Evolutionary conservation across 2,888 invertebrate genomes (phyloP).

Genomic region (Diadromus collaris): DNA sequence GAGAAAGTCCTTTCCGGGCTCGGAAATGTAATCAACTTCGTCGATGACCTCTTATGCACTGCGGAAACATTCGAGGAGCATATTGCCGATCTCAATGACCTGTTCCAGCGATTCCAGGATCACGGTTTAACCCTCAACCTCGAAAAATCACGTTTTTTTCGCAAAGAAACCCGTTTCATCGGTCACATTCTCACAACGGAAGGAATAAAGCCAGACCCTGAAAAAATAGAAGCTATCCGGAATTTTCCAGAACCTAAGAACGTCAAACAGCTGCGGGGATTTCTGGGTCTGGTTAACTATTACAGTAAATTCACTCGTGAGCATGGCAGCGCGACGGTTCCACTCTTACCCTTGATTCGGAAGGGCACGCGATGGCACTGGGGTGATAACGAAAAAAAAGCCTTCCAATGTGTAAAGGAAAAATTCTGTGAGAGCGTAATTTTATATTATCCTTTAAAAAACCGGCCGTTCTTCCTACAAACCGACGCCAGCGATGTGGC

Average conservation of each 20-base stretch:
- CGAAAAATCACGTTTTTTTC: constrained; percentile 61
- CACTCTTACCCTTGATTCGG: constrained; percentile 54
- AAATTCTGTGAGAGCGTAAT: constrained; percentile 44
- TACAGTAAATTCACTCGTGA: constrained; percentile 49
- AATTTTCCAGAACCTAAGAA: constrained; percentile 57
- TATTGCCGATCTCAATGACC: neutral
- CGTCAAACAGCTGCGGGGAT: constrained; percentile 55
- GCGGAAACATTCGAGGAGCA: too few species aligned
- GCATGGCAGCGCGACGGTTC: constrained; percentile 45
- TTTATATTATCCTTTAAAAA: constrained; percentile 20
- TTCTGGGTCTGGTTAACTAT: constrained; percentile 57
- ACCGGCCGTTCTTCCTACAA: neutral
- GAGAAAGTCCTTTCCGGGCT: too few species aligned
- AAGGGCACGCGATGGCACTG: constrained; percentile 48
- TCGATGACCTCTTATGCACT: too few species aligned
- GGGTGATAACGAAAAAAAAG: constrained; percentile 10
- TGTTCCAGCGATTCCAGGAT: neutral
- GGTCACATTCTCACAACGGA: constrained; percentile 61
- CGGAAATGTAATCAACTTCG: too few species aligned
- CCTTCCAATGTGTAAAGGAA: constrained; percentile 34
- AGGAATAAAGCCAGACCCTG: constrained; percentile 60
- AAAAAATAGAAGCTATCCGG: constrained; percentile 55
- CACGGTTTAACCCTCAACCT: neutral
- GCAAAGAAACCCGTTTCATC: constrained; percentile 59
- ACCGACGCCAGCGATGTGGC: constrained; percentile 59